Evolutionary conservation across 2,797 vertebrate genomes (phyloP).

Genomic region (Helarctos malayanus): DNA sequence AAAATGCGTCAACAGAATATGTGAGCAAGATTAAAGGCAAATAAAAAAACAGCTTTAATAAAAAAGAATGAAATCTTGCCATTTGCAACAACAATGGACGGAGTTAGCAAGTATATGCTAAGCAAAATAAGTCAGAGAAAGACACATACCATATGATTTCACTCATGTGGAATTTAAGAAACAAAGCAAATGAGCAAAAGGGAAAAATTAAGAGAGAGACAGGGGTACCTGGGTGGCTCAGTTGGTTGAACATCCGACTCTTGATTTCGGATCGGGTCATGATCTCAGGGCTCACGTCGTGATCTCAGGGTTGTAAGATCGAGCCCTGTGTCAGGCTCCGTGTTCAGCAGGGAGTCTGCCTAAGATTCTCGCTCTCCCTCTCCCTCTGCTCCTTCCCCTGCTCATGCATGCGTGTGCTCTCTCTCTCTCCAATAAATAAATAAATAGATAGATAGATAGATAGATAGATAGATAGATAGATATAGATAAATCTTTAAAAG

Average conservation of each 20-base stretch:
- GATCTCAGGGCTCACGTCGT: not conserved
- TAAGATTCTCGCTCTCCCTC: not conserved
- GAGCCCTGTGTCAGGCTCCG: not conserved
- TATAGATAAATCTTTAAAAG: not conserved
- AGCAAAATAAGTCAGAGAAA: not conserved
- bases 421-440: not conserved
- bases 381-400: not conserved
- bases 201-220: not conserved
- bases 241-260: not conserved
- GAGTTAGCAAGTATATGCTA: not conserved
- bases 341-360: not conserved
- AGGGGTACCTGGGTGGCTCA: not conserved
- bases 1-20: slow-evolving; percentile 71
- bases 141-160: not conserved
- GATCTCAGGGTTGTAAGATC: not conserved
- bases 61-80: not conserved
- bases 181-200: not conserved
- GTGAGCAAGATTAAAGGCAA: slow-evolving; percentile 68
- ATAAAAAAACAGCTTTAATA: slow-evolving; percentile 38
- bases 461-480: not conserved
- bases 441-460: not conserved
- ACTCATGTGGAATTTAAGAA: not conserved
- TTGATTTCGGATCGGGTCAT: not conserved
- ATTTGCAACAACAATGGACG: not conserved
- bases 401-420: not conserved